Percentiles rank a stretch among this genome's conserved stretches.
These are phyloP conservation scores for Drosophila buzzatii DNA, from an alignment of 2,888 invertebrate genomes.

Conservation along the genomic window DNA sequence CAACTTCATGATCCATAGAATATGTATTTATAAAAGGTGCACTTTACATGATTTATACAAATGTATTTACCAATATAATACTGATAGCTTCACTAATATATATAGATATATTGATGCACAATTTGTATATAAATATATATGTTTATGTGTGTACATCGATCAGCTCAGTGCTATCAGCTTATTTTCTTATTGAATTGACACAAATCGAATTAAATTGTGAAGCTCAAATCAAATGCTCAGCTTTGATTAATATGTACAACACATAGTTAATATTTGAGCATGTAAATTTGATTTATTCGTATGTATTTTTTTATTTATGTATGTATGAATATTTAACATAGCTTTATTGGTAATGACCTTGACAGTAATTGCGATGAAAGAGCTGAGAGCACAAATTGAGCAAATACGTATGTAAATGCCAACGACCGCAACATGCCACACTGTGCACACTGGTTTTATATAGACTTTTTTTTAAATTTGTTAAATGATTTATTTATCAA, in stretches of 20 bases:
- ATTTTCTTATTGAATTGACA: neutral
- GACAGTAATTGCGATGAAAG: slow-evolving; percentile 37
- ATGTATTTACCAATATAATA: neutral
- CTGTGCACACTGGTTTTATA: neutral
- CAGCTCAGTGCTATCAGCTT: slow-evolving; percentile 5
- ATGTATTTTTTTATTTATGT: neutral
- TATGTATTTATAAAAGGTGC: neutral
- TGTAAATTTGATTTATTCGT: too few relatives aligned
- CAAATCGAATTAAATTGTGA: neutral
- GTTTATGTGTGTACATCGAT: neutral
- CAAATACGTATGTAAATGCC: slow-evolving; percentile 1
- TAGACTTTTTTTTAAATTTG: neutral
- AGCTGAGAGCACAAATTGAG: neutral
- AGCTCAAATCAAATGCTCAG: slow-evolving; percentile 1
- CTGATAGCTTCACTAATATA: neutral
- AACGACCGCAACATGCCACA: neutral
- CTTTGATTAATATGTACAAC: neutral
- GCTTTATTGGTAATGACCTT: slow-evolving; percentile 52
- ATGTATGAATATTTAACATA: neutral
- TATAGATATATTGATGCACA: neutral
- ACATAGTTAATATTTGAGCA: too few relatives aligned
- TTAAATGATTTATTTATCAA: too few relatives aligned
- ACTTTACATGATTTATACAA: neutral
- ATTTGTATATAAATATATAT: neutral
- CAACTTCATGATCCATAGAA: neutral